A percentile compares a stretch with the other conserved stretches of the same genome.
Conservation (phyloP, 2,888 invertebrate genomes). For the Synanthedon formicaeformis region DNA sequence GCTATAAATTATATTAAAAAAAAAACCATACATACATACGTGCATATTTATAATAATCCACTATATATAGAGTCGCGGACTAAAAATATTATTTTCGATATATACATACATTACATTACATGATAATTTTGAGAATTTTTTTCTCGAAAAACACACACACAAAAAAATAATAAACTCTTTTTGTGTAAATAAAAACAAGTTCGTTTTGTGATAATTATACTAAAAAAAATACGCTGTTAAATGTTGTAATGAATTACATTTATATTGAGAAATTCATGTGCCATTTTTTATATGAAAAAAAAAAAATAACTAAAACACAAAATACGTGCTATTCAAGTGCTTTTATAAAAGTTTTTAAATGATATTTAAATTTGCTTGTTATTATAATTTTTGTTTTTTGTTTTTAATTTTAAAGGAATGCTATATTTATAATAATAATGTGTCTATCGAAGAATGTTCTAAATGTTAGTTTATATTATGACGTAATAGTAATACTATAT, state of each 20-base stretch:
- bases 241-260: constrained; percentile 47
- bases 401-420: constrained; percentile 31
- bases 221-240: constrained; percentile 33
- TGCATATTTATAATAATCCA: neutral
- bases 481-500: constrained; percentile 9
- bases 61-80: constrained; percentile 4
- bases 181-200: constrained; percentile 53
- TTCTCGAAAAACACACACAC: neutral
- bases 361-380: constrained; percentile 70
- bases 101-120: no score
- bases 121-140: no score
- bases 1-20: no score
- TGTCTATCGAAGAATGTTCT: constrained; percentile 21
- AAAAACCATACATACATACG: neutral
- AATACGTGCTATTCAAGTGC: constrained; percentile 62
- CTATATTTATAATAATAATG: constrained; percentile 20
- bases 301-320: constrained; percentile 19
- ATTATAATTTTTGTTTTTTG: constrained; percentile 28
- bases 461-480: constrained; percentile 6
- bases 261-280: constrained; percentile 48
- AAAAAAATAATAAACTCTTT: constrained; percentile 5
- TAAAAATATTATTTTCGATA: constrained; percentile 17
- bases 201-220: constrained; percentile 36
- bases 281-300: constrained; percentile 48
- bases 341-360: constrained; percentile 54